These are phyloP conservation scores for Pachycephala philippinensis DNA, from an alignment of 2,113 vertebrate species.

Conservation along the genomic window DNA sequence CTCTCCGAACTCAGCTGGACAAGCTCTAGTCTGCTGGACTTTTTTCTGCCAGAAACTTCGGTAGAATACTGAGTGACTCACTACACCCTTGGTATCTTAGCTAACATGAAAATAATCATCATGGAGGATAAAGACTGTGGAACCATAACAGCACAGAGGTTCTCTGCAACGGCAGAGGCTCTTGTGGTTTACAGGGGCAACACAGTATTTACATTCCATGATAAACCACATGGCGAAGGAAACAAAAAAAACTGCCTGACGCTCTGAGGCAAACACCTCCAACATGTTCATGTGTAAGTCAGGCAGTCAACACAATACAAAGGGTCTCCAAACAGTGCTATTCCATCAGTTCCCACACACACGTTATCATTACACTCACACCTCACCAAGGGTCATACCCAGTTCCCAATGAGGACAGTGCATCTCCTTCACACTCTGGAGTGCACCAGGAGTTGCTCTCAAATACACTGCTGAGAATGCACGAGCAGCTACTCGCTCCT, in stretches of 20 bases:
- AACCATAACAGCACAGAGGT: not conserved
- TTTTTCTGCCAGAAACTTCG: not conserved
- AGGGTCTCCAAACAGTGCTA: not conserved
- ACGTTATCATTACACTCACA: not conserved
- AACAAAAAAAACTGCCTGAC: not conserved
- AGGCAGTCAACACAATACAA: not conserved
- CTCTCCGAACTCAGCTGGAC: not conserved
- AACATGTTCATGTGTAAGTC: not conserved
- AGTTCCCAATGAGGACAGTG: not conserved
- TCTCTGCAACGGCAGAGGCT: not conserved
- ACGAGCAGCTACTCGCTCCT: not conserved
- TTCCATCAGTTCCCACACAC: not conserved
- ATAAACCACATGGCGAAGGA: not conserved
- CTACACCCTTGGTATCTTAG: not conserved
- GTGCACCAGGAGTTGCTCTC: not conserved
- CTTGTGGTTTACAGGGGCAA: not conserved
- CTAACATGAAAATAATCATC: not conserved
- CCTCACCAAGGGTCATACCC: not conserved
- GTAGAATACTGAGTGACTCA: not conserved
- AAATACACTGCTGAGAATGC: not conserved
- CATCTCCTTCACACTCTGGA: not conserved
- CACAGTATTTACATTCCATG: not conserved
- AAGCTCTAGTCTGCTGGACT: not conserved
- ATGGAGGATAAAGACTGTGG: not conserved
- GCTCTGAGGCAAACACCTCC: not conserved